Conservation (phyloP, 2,113 vertebrate genomes). For the Sitta europaea region DNA sequence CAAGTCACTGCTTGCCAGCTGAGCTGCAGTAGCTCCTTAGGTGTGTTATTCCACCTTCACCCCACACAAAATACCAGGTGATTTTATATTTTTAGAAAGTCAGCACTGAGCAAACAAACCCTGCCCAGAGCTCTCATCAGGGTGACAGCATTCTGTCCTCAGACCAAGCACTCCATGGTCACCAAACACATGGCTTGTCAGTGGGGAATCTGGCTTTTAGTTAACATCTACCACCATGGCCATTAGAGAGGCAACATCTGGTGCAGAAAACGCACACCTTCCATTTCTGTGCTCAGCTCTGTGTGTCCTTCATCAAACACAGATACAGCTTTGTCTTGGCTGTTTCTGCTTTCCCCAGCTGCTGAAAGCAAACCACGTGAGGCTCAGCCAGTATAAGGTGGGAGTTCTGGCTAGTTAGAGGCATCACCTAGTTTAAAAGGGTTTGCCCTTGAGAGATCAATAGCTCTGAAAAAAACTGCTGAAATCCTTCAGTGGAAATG, state of each 20-base stretch:
- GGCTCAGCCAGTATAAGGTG: background rate
- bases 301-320: background rate
- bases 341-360: background rate
- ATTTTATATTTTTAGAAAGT: background rate
- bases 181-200: background rate
- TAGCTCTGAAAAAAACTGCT: conserved; percentile 7
- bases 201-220: background rate
- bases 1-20: background rate
- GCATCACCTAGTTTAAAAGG: background rate
- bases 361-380: background rate
- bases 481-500: conserved; percentile 5
- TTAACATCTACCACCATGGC: background rate
- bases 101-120: background rate
- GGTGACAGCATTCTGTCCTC: background rate
- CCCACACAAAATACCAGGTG: background rate
- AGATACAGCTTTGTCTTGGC: background rate
- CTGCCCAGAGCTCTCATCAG: background rate
- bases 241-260: background rate
- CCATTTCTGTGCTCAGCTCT: background rate
- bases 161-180: background rate
- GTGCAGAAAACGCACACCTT: background rate
- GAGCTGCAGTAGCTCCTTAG: background rate
- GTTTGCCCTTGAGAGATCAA: conserved; percentile 10
- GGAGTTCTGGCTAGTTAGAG: background rate
- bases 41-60: background rate